phyloP scores from a whole-genome alignment of 2,888 invertebrate genomes.

The Aproaerema taeniolella region DNA sequence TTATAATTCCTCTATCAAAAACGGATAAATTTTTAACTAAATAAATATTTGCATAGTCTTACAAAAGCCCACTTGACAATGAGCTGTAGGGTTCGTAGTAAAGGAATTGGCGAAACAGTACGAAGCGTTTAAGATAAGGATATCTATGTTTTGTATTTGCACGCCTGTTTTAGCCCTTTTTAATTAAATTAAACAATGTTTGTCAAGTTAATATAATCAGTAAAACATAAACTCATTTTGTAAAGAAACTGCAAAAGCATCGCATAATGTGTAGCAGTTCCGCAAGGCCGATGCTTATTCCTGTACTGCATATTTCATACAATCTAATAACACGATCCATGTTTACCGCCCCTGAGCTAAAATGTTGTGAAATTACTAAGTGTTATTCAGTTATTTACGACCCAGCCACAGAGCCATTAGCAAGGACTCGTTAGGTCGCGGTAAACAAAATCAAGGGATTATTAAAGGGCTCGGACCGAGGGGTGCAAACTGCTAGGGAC shows the following conservation, averaged over 20 bases:
- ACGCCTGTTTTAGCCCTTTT: neutral
- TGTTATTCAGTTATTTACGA: conserved; percentile 45
- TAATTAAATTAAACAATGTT: neutral
- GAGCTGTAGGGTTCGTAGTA: too few relatives aligned
- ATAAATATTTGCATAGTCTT: too few relatives aligned
- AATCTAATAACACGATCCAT: neutral
- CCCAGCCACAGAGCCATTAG: conserved; percentile 31
- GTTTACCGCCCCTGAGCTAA: neutral
- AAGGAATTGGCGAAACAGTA: too few relatives aligned
- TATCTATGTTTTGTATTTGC: too few relatives aligned
- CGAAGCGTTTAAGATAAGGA: too few relatives aligned
- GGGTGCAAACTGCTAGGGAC: neutral
- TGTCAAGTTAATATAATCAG: neutral
- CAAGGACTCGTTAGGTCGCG: conserved; percentile 31
- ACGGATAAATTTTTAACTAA: too few relatives aligned
- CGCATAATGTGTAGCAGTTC: too few relatives aligned
- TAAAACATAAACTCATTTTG: too few relatives aligned
- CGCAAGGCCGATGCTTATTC: too few relatives aligned
- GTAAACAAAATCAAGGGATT: conserved; percentile 37
- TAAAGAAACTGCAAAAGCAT: too few relatives aligned
- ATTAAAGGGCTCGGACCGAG: conserved; percentile 17
- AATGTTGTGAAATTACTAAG: conserved; percentile 23
- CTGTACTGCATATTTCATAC: neutral
- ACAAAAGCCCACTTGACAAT: too few relatives aligned
- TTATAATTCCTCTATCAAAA: neutral